phyloP scores from a whole-genome alignment of 2,113 vertebrate species.

The Mormyrus iriodes region DNA sequence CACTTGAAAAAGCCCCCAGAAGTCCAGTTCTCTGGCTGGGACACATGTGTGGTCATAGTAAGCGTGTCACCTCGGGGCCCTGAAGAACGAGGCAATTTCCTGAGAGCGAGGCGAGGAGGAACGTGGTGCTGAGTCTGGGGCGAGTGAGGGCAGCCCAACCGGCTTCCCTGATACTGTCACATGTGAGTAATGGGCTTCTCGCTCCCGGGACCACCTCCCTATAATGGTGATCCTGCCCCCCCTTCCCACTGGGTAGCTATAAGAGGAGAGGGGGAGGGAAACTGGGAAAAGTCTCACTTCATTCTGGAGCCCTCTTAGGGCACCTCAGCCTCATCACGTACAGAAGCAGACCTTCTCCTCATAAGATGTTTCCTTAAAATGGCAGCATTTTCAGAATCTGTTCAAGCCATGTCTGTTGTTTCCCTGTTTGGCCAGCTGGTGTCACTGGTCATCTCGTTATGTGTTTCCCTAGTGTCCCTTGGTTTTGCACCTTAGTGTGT shows the following conservation, averaged over 20 bases:
- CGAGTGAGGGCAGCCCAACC: slow-evolving; percentile 34
- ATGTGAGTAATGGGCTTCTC: slow-evolving; percentile 61
- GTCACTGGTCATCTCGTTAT: too few relatives aligned
- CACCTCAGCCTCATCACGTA: not conserved
- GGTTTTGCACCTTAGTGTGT: too few relatives aligned
- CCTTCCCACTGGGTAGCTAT: slow-evolving; percentile 54
- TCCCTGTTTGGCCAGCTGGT: too few relatives aligned
- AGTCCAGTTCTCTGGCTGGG: slow-evolving; percentile 44
- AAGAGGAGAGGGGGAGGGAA: slow-evolving; percentile 38
- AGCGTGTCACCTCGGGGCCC: slow-evolving; percentile 60
- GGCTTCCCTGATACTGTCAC: slow-evolving; percentile 59
- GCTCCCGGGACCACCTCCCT: slow-evolving; percentile 54
- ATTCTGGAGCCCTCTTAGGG: not conserved
- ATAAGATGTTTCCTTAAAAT: not conserved
- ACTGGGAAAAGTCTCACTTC: not conserved
- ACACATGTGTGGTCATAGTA: slow-evolving; percentile 59
- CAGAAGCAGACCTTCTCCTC: not conserved
- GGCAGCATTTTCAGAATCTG: not conserved
- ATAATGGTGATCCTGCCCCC: slow-evolving; percentile 62
- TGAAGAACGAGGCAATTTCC: slow-evolving; percentile 70
- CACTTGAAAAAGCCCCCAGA: not conserved
- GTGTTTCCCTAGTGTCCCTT: too few relatives aligned
- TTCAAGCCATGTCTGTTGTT: too few relatives aligned
- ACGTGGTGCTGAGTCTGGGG: slow-evolving; percentile 40
- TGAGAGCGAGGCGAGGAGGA: slow-evolving; percentile 43